Base-by-base conservation (phyloP, 2,113 vertebrate species). In the Copsychus sechellarum region DNA sequence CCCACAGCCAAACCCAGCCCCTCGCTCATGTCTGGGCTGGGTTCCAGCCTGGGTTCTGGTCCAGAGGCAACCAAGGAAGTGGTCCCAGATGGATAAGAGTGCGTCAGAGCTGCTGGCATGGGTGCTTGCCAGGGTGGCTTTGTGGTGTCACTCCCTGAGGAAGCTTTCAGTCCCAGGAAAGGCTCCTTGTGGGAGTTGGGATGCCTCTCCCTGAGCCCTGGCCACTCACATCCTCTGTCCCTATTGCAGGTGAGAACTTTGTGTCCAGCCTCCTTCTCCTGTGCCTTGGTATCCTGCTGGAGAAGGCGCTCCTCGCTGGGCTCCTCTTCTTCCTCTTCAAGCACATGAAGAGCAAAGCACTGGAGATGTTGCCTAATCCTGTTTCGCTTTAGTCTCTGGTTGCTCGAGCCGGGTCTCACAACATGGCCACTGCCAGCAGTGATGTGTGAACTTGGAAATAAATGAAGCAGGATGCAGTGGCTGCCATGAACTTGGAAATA, bases 331-430 rank as follows among this genome's bases (percentile, higher is more conserved):
- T 92, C 48, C 53, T 96, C 72, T 89, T 96, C 72, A 54, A 17
- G 21, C 19, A 0, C 26, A 6, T 79, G 43, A 83, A 14, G 4
- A n/a, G 36, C 7, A 47, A 21, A 43, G 21, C 9, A 1, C 2
- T 0, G 1, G 4, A 1, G 34, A 23, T 6, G 11, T 11, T 1
- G 1, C 33, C 33, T 4, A 1, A 0, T 15, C 10, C 24, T 0
- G 1, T 25, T 19, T 25, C 3, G 0, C 7, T 14, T 13, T 7
- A 2, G 10, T 5, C 14, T 6, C 12, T 1, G 2, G 11, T 16
- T 53, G 18, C 9, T 25, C 0, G 0, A 6, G 14, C 31, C 1
- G 0, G 10, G 12, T 57, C 26, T 8, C 3, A 23, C 36, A 4
- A 8, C 48, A 21, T 9, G 4, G 23, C n/a, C 8, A 2, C 28